phyloP scores from a whole-genome alignment of 2,888 invertebrate species.

The Laspeyria flexula region DNA sequence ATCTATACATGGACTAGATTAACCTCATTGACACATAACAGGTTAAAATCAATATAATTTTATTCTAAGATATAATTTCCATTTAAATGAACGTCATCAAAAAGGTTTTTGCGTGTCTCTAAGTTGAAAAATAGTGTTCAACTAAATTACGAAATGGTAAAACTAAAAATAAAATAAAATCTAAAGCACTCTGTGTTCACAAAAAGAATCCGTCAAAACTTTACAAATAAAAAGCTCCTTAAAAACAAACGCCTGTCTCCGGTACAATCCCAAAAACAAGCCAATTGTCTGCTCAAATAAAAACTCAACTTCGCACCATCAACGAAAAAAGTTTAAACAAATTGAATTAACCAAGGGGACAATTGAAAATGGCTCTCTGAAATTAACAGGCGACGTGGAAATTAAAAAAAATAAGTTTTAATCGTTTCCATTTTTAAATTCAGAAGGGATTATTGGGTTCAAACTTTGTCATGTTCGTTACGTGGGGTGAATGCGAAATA shows the following conservation, averaged over 20 bases:
- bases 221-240: slow-evolving; percentile 5
- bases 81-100: no score
- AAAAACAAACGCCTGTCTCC: slow-evolving; percentile 6
- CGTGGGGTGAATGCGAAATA: slow-evolving; percentile 18
- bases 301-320: slow-evolving; percentile 21
- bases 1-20: no score
- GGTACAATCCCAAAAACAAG: background rate
- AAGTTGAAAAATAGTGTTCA: no score
- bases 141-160: no score
- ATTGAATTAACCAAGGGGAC: slow-evolving; percentile 52
- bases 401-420: slow-evolving; percentile 40
- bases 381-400: slow-evolving; percentile 25
- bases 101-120: no score
- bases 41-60: no score
- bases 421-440: slow-evolving; percentile 31
- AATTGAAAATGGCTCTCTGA: slow-evolving; percentile 45
- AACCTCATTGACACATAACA: no score
- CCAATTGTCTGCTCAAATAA: slow-evolving; percentile 23
- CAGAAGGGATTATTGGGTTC: slow-evolving; percentile 34
- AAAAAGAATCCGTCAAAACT: slow-evolving; percentile 6
- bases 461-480: slow-evolving; percentile 25
- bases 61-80: no score
- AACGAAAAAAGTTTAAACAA: slow-evolving; percentile 46
- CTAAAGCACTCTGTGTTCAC: background rate
- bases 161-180: background rate